Evolutionary conservation across 2,888 invertebrate species (phyloP), one percentile per base, ranked within the genome.

Genomic region (Lepidochitona cinerea): DNA sequence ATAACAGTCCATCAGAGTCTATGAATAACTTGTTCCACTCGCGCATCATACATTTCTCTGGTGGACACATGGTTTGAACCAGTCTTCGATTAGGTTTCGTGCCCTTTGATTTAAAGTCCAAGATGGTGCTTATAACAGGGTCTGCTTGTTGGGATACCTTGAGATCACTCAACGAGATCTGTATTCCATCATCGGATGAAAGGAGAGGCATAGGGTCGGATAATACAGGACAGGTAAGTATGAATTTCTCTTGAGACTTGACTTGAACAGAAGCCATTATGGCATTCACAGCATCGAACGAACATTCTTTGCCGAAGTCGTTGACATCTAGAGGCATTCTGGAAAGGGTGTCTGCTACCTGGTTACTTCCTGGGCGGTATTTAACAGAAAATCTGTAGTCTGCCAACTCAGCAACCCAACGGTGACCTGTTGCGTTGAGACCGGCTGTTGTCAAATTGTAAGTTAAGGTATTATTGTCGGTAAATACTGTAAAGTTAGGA

Each of bases 391-490:
- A 72, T 18, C 53, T 49, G 49, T 72, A 76, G 12, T 71, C 54
- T 1, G 69, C 23, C 54, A 76, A 64, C 6, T 37, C 74, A 9
- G 71, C 69, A 23, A 74, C 7, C 74, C 72, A 76, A n/a, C n/a
- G n/a, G 23, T 74, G 74, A 6, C 71, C 68, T n/a, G 72, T 70
- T 6, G 74, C 74, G 70, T 74, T 71, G 53, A 76, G 37, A 37
- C 70, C 71, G 9, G 72, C 72, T 32, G 74, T 68, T 6, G 74
- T 69, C 5, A 74, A 49, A 26, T 69, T 36, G 37, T 74, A 74
- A 3, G 71, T 76, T 12, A 72, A 66, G 9, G 71, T 69, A 35
- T 73, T 75, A 37, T 73, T 73, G 52, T 36, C 66, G 29, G n/a
- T 66, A 1, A 36, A 66, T 14, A 33, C 35, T n/a, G 35, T 37